These are phyloP conservation scores for Apostichopus californicus DNA, from an alignment of 35 echinoderm and acorn worm genomes.

Conservation along the genomic window DNA sequence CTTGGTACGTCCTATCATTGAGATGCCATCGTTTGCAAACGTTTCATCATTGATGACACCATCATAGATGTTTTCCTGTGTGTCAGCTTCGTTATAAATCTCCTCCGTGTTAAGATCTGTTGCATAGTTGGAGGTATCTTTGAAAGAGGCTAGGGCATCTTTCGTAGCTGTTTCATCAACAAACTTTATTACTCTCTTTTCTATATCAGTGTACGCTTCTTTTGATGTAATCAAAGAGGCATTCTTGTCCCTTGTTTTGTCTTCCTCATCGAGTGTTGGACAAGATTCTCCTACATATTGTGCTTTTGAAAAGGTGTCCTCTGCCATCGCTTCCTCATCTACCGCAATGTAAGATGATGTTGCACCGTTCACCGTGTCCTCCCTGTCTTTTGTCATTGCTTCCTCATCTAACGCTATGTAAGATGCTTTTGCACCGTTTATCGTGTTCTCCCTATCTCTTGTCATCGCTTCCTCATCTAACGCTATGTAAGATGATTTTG, in stretches of 20 bases:
- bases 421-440: not conserved
- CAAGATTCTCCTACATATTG: not conserved
- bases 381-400: not conserved
- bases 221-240: not conserved
- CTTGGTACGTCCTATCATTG: too few relatives aligned
- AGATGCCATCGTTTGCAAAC: too few relatives aligned
- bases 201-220: not conserved
- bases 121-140: not conserved
- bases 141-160: too few relatives aligned
- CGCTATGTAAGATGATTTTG: not conserved
- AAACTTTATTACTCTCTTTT: not conserved
- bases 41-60: too few relatives aligned
- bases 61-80: not conserved
- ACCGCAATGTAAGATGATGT: not conserved
- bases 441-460: not conserved
- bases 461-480: not conserved
- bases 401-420: not conserved
- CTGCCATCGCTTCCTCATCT: not conserved
- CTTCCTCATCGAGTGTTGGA: not conserved
- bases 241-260: not conserved
- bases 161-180: too few relatives aligned
- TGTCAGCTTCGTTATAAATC: not conserved
- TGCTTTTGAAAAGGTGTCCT: not conserved
- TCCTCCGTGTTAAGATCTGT: not conserved
- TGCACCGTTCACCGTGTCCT: not conserved